Conservation (phyloP, 2,888 invertebrate species). For the Phania funesta region DNA sequence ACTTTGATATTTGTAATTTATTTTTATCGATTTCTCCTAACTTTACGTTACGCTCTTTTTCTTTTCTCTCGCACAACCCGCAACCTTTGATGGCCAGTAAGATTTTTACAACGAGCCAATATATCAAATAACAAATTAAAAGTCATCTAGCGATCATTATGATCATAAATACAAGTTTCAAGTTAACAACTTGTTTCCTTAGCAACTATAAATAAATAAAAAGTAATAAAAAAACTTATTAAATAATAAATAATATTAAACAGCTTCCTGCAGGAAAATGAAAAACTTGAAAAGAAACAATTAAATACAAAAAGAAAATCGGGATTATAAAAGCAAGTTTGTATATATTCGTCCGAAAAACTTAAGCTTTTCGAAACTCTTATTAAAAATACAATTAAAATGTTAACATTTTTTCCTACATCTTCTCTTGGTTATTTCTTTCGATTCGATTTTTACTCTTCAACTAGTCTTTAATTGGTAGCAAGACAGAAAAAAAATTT, state of each 20-base stretch:
- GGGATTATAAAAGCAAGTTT: not conserved
- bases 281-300: not conserved
- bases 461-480: not conserved
- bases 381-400: constrained; percentile 64
- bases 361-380: constrained; percentile 35
- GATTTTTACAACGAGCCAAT: not conserved
- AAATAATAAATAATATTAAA: constrained; percentile 26
- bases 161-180: constrained; percentile 44
- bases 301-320: constrained; percentile 1
- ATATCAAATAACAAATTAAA: constrained; percentile 52
- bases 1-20: not conserved
- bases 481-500: not conserved
- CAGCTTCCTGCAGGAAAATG: constrained; percentile 42
- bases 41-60: constrained; percentile 21
- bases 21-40: constrained; percentile 12
- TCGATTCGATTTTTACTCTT: not conserved
- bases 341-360: constrained; percentile 35
- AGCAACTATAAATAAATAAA: constrained; percentile 33
- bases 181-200: constrained; percentile 30
- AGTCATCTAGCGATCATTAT: constrained; percentile 48
- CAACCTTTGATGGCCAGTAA: constrained; percentile 48
- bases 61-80: not conserved
- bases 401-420: constrained; percentile 21
- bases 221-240: not conserved
- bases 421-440: not conserved